Conservation (phyloP, 2,113 vertebrate species). For the Muntiacus reevesi region DNA sequence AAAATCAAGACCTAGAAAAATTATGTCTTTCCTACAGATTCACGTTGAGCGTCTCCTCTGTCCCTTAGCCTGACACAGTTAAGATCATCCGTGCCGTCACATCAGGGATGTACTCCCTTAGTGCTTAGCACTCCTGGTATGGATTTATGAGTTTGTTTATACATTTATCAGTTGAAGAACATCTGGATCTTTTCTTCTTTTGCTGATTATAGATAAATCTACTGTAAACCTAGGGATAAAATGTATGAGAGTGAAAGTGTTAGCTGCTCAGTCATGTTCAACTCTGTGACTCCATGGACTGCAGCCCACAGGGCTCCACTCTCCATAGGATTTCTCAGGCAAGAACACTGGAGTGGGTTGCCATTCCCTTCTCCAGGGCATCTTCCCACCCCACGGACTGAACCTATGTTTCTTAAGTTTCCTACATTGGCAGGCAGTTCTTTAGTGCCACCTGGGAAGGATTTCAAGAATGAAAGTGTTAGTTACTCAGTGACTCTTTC, state of each 20-base stretch:
- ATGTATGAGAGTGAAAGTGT: not conserved
- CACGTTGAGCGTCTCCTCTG: not conserved
- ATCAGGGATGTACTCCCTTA: not conserved
- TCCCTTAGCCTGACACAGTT: not conserved
- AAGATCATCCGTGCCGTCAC: not conserved
- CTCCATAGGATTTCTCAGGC: not conserved
- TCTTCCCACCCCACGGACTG: not conserved
- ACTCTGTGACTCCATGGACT: not conserved
- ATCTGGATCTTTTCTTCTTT: not conserved
- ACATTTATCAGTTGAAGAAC: not conserved
- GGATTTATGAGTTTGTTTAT: not conserved
- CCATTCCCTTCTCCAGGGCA: not conserved
- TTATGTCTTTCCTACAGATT: not conserved
- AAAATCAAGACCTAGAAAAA: not conserved
- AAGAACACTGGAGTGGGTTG: not conserved
- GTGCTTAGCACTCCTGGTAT: not conserved
- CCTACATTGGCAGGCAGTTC: not conserved
- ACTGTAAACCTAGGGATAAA: not conserved
- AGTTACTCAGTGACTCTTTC: not conserved
- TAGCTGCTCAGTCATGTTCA: not conserved
- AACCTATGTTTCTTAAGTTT: not conserved
- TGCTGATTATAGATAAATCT: not conserved
- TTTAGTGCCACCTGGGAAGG: not conserved
- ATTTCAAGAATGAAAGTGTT: not conserved
- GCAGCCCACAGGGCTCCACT: not conserved